Base-by-base conservation (phyloP, 1,140 invertebrate species). In the Aradophagus sp. region DNA sequence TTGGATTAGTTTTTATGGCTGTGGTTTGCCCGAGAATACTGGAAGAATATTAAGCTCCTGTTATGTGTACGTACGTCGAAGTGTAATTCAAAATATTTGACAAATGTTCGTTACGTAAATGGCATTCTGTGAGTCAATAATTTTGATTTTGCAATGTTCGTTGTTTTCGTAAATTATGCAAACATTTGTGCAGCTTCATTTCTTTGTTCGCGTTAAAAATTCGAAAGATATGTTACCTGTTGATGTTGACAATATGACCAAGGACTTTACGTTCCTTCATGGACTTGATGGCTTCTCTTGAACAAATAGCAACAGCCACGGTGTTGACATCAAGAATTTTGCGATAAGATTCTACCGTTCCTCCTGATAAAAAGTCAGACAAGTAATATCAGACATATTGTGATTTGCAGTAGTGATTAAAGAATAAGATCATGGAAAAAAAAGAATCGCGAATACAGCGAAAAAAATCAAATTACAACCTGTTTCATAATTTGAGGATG, bases 211-310 rank as follows among this genome's bases (percentile, higher is more conserved):
- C n/a, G n/a, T n/a, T n/a, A n/a, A n/a, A n/a, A n/a, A n/a, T n/a
- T n/a, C n/a, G n/a, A n/a, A n/a, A n/a, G n/a, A n/a, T n/a, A n/a
- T n/a, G n/a, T 50, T 71, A 90, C 89, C 90, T 93, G 78, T 91
- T 93, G 2, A 95, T 87, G 39, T 92, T 88, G 19, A 94, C 85
- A 17, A 94, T 89, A 55, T 93, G 91, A 0, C 93, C 93, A 56
- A 89, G 82, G 3, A 90, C 85, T 0, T 85, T 85, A 1, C 88
- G 84, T 59, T 88, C 87, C 19, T 78, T 86, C 92, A 95, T 94
- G 0, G 88, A 89, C 8, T 48, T 36, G 2, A 58, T 41, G 0
- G 87, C 81, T 74, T 90, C 87, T 42, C 86, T 80, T 0, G 86
- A 86, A 53, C 87, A 89, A 10, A 90, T 83, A 14, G 82, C 83